These are phyloP conservation scores for Bubo blakistoni DNA, from an alignment of 2,113 vertebrate genomes.

Conservation along the genomic window DNA sequence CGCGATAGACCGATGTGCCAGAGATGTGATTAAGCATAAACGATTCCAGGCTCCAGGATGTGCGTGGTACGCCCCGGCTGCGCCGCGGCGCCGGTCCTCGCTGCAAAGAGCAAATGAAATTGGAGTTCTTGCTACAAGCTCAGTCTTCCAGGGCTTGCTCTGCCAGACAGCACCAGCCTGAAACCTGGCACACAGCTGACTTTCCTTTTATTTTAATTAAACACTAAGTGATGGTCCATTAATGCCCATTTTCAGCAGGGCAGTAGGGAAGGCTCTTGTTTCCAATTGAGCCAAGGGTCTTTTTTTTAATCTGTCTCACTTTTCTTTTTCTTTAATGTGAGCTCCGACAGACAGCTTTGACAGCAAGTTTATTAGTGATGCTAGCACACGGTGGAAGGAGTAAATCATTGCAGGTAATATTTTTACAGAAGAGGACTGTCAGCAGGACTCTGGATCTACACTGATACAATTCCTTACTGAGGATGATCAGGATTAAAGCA, in stretches of 20 bases:
- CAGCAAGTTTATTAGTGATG: not conserved
- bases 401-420: not conserved
- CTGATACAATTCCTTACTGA: accelerated
- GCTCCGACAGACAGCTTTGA: not conserved
- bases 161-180: not conserved
- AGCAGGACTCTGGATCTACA: not conserved
- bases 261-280: not conserved
- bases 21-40: not conserved
- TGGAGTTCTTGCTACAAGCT: not conserved
- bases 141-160: not conserved
- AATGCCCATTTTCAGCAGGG: not conserved
- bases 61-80: accelerated
- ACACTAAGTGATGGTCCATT: not conserved
- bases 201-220: not conserved
- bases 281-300: not conserved
- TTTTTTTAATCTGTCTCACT: not conserved
- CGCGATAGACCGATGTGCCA: accelerated
- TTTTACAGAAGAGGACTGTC: not conserved
- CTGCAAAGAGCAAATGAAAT: not conserved
- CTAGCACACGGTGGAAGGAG: not conserved
- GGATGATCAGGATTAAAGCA: not conserved
- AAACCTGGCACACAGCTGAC: not conserved
- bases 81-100: not conserved
- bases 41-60: not conserved
- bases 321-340: not conserved